Evolutionary conservation across 1,140 invertebrate species (phyloP).

Genomic region (Cyclina sinensis): DNA sequence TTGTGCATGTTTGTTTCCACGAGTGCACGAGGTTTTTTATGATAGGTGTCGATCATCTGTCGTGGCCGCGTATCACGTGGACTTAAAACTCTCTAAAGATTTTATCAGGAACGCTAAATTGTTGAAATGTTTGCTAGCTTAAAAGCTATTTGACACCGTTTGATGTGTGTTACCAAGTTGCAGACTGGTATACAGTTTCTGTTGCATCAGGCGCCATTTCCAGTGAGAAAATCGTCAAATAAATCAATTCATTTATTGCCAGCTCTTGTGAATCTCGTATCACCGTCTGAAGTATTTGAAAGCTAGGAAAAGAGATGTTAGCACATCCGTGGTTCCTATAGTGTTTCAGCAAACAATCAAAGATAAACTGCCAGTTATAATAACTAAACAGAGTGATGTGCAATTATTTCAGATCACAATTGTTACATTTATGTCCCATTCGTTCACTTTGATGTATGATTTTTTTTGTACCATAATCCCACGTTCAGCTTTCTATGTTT

Average conservation of each 20-base stretch:
- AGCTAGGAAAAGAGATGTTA: too few relatives aligned
- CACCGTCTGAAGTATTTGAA: too few relatives aligned
- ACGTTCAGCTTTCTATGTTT: too few relatives aligned
- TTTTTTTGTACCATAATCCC: too few relatives aligned
- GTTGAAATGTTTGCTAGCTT: conserved; percentile 7
- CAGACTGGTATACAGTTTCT: neutral
- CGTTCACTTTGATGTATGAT: too few relatives aligned
- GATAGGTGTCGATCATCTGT: neutral
- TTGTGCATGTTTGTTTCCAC: neutral
- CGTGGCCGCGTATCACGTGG: neutral
- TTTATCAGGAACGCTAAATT: conserved; percentile 7
- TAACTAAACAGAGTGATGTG: too few relatives aligned
- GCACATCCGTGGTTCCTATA: too few relatives aligned
- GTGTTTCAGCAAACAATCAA: too few relatives aligned
- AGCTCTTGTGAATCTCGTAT: neutral
- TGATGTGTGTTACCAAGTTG: neutral
- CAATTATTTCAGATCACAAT: too few relatives aligned
- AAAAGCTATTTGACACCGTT: conserved; percentile 42
- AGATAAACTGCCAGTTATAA: too few relatives aligned
- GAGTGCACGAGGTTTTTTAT: neutral
- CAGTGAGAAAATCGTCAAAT: neutral
- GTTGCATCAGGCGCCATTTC: neutral
- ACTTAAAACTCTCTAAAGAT: conserved; percentile 25
- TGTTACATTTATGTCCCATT: too few relatives aligned
- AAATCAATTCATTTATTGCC: neutral